Conservation (phyloP, 1,140 invertebrate species). For the Drosophila busckii region DNA sequence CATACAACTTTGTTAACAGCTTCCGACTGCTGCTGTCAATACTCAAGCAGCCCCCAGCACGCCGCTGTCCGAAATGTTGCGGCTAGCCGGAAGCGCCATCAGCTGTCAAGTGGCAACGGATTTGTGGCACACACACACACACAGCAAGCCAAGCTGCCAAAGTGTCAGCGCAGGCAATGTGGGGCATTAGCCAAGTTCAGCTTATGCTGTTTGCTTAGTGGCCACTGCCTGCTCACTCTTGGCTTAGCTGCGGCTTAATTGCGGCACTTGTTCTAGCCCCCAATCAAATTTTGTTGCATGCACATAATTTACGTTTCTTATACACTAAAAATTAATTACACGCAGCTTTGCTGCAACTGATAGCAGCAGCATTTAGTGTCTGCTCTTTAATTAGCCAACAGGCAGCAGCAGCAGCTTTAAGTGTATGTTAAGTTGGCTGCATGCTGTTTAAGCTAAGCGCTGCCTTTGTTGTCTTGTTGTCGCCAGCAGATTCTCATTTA, state of each 20-base stretch:
- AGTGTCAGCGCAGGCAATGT: conserved; percentile 10
- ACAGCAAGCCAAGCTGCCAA: conserved; percentile 24
- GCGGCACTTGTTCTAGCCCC: conserved; percentile 46
- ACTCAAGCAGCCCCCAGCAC: not conserved
- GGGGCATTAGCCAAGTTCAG: conserved; percentile 40
- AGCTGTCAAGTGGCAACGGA: conserved; percentile 63
- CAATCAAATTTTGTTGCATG: conserved; percentile 63
- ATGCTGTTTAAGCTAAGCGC: no score
- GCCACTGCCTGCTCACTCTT: conserved; percentile 35
- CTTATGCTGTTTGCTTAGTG: conserved; percentile 69
- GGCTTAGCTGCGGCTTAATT: conserved; percentile 50
- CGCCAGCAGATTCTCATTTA: conserved; percentile 22
- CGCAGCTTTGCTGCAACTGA: conserved; percentile 59
- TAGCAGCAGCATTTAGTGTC: no score
- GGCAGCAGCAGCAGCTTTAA: no score
- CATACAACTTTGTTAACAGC: conserved; percentile 58
- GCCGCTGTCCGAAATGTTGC: conserved; percentile 9
- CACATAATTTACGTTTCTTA: conserved; percentile 21
- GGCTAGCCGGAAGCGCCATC: conserved; percentile 58
- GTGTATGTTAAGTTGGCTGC: no score
- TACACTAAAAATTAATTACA: conserved; percentile 64
- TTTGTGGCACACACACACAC: conserved; percentile 40
- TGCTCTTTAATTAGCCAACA: no score
- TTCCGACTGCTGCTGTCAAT: conserved; percentile 39
- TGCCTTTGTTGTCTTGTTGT: not conserved